Conservation (phyloP, 2,888 invertebrate genomes). For the Trichogramma evanescens region DNA sequence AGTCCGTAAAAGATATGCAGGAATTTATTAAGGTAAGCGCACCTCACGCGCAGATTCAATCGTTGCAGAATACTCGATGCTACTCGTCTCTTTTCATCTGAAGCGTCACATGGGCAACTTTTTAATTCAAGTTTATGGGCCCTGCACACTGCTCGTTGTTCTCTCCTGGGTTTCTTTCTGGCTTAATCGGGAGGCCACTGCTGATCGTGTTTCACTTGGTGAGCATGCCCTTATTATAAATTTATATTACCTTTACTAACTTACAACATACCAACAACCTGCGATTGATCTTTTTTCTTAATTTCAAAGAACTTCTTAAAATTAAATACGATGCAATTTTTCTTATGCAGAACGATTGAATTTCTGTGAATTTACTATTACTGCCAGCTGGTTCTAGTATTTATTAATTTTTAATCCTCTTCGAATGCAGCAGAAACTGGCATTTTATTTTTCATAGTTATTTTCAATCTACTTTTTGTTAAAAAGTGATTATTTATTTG, state of each 20-base stretch:
- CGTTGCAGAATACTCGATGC: slow-evolving; percentile 63
- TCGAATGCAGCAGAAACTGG: background rate
- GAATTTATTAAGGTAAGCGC: too few species aligned
- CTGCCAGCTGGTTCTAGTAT: too few species aligned
- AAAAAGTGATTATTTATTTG: background rate
- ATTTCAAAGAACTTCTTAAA: background rate
- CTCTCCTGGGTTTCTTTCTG: slow-evolving; percentile 83
- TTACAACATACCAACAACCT: background rate
- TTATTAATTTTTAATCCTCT: too few species aligned
- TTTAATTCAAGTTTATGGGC: slow-evolving; percentile 78
- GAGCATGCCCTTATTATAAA: slow-evolving; percentile 25
- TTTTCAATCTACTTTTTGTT: background rate
- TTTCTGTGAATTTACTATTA: too few species aligned
- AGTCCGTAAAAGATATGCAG: too few species aligned
- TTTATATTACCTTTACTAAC: background rate
- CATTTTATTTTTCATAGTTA: background rate
- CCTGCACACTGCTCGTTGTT: slow-evolving; percentile 75
- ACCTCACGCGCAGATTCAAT: slow-evolving; percentile 23
- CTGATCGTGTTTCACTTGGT: slow-evolving; percentile 75
- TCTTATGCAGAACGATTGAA: background rate
- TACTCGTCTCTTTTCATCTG: slow-evolving; percentile 69
- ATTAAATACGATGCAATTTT: background rate
- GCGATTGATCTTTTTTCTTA: background rate
- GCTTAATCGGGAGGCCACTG: slow-evolving; percentile 78
- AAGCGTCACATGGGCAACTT: slow-evolving; percentile 82